Percentiles rank a stretch among this genome's conserved stretches.
Conservation (phyloP, 2,888 invertebrate genomes). For the Ophion slaviceki region DNA sequence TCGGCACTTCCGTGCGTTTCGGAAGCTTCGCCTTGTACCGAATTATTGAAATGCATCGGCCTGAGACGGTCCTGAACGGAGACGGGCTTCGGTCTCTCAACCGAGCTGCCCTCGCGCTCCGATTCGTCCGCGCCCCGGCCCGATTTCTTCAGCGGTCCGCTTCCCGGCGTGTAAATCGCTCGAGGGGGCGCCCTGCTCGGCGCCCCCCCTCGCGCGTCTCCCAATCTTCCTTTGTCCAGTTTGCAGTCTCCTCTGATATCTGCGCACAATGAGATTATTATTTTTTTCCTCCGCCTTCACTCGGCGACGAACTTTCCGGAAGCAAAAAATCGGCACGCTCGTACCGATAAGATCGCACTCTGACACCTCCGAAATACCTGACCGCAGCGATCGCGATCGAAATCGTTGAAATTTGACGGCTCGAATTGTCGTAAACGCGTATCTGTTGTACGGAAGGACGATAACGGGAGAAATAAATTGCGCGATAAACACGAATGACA, state of each 20-base stretch:
- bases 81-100: constrained; percentile 74
- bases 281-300: not conserved
- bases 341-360: not conserved
- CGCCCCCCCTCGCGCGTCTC: constrained; percentile 86
- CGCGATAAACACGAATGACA: not conserved
- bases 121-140: constrained; percentile 86
- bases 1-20: not conserved
- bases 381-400: not conserved
- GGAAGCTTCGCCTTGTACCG: constrained; percentile 69
- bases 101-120: constrained; percentile 81
- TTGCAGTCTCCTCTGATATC: constrained; percentile 72
- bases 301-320: not conserved
- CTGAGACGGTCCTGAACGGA: constrained; percentile 79
- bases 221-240: constrained; percentile 79
- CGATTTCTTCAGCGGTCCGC: constrained; percentile 90
- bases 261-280: constrained; percentile 24
- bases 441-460: not conserved
- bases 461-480: not conserved
- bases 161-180: constrained; percentile 90
- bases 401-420: not conserved
- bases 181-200: constrained; percentile 88
- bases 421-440: not conserved
- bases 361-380: constrained; percentile 33
- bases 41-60: constrained; percentile 73
- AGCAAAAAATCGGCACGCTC: not conserved